Evolutionary conservation across 1,140 invertebrate genomes (phyloP).

Genomic region (Drosophila ogumai): DNA sequence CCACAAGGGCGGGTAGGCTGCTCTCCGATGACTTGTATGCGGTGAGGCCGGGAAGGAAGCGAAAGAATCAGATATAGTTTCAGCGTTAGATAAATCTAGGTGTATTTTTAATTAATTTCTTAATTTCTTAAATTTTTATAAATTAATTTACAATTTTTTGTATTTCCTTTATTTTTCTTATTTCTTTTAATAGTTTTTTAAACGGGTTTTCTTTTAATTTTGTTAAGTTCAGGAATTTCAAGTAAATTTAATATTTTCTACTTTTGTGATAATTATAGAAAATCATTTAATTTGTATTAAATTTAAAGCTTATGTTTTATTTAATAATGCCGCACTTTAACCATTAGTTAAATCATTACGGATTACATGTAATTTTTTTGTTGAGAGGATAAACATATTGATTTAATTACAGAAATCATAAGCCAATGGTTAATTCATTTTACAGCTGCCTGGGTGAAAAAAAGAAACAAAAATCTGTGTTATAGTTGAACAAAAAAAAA

Average conservation of each 20-base stretch:
- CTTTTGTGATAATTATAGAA: conserved; percentile 2
- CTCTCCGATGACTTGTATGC: conserved; percentile 67
- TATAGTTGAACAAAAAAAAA: neutral
- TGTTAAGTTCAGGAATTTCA: neutral
- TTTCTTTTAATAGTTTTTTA: neutral
- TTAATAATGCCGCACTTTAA: neutral
- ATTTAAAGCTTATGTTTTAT: neutral
- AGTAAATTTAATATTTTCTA: neutral
- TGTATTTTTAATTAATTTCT: no score
- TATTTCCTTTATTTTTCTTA: neutral
- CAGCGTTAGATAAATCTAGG: neutral
- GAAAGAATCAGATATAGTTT: conserved; percentile 73
- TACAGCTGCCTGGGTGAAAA: neutral
- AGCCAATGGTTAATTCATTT: conserved; percentile 14
- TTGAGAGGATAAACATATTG: conserved; percentile 9
- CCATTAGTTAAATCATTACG: conserved; percentile 9
- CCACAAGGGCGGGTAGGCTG: conserved; percentile 64
- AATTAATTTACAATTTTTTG: no score
- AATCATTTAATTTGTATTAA: neutral
- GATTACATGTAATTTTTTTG: conserved; percentile 3
- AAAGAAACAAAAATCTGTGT: neutral
- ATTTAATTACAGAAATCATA: conserved; percentile 29
- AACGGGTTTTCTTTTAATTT: neutral
- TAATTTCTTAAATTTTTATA: no score
- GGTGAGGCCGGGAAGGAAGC: conserved; percentile 77